These are phyloP conservation scores for Cacoxenus indagator DNA, from an alignment of 2,888 invertebrate species.

Conservation along the genomic window DNA sequence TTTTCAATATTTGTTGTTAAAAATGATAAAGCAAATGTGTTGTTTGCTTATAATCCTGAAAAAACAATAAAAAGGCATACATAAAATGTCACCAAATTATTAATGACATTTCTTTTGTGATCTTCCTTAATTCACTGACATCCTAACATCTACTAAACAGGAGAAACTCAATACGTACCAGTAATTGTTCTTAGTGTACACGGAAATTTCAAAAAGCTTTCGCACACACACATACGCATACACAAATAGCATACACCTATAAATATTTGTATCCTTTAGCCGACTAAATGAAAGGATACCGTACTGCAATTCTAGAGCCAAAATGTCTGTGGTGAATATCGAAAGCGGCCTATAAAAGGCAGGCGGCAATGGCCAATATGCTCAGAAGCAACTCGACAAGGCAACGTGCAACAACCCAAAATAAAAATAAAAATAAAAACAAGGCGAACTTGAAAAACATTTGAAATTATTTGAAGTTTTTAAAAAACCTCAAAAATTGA, in stretches of 20 bases:
- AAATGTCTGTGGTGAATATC: conserved; percentile 54
- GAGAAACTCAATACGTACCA: too few relatives aligned
- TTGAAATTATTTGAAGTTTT: too few relatives aligned
- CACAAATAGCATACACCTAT: conserved; percentile 46
- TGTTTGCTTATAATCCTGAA: too few relatives aligned
- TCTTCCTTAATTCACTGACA: too few relatives aligned
- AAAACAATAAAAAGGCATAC: too few relatives aligned
- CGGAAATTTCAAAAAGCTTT: conserved; percentile 12
- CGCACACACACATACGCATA: neutral
- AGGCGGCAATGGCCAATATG: conserved; percentile 36
- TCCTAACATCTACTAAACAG: too few relatives aligned
- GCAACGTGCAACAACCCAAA: conserved; percentile 47
- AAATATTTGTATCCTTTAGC: conserved; percentile 51
- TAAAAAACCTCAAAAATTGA: too few relatives aligned
- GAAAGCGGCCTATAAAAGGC: conserved; percentile 55
- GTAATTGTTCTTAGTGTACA: conserved; percentile 21
- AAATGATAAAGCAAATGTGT: too few relatives aligned
- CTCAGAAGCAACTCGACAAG: conserved; percentile 58
- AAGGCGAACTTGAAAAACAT: conserved; percentile 9
- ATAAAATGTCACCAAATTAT: too few relatives aligned
- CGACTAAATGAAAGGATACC: neutral
- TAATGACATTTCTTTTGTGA: too few relatives aligned
- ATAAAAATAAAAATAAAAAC: conserved; percentile 22
- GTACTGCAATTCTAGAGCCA: conserved; percentile 33
- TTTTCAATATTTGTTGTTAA: too few relatives aligned